A percentile compares a stretch with the other conserved stretches of the same genome.
Conservation (phyloP, 2,888 invertebrate genomes). For the Spicauda simplicius region DNA sequence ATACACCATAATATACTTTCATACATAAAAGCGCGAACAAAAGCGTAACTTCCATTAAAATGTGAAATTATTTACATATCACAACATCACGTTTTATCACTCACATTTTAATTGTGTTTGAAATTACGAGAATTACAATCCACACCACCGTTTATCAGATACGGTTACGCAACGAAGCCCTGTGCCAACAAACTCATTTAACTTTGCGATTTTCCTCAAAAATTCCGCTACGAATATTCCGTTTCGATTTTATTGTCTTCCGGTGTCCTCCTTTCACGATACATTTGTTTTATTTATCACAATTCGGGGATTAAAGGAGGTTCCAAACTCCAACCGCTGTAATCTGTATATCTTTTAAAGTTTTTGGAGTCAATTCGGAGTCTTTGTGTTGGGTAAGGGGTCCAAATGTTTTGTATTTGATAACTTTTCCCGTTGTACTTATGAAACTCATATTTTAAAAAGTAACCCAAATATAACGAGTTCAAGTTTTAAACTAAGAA, state of each 20-base stretch:
- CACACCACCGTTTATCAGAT: conserved; percentile 69
- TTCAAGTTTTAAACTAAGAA: too few species aligned
- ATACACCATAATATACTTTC: too few species aligned
- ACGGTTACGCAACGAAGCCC: conserved; percentile 60
- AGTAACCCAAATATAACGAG: too few species aligned
- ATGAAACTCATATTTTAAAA: too few species aligned
- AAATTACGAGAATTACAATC: conserved; percentile 27
- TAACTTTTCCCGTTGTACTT: neutral
- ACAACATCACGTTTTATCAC: conserved; percentile 22
- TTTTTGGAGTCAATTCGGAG: conserved; percentile 30
- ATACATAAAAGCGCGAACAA: neutral
- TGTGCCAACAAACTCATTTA: conserved; percentile 80
- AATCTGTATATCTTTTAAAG: conserved; percentile 41
- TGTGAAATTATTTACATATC: conserved; percentile 23
- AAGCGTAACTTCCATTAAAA: conserved; percentile 11
- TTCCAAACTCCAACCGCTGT: conserved; percentile 48
- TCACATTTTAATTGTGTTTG: conserved; percentile 33
- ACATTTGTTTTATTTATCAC: conserved; percentile 76
- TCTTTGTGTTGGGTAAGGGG: neutral
- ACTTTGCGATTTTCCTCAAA: conserved; percentile 77
- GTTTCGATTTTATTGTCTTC: conserved; percentile 77
- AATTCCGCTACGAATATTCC: conserved; percentile 68
- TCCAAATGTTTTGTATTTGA: neutral
- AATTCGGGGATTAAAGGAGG: conserved; percentile 64
- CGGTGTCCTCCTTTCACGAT: conserved; percentile 68